A percentile compares a stretch with the other conserved stretches of the same genome.
phyloP scores from a whole-genome alignment of 2,888 invertebrate species.

The Litoditis marina region DNA sequence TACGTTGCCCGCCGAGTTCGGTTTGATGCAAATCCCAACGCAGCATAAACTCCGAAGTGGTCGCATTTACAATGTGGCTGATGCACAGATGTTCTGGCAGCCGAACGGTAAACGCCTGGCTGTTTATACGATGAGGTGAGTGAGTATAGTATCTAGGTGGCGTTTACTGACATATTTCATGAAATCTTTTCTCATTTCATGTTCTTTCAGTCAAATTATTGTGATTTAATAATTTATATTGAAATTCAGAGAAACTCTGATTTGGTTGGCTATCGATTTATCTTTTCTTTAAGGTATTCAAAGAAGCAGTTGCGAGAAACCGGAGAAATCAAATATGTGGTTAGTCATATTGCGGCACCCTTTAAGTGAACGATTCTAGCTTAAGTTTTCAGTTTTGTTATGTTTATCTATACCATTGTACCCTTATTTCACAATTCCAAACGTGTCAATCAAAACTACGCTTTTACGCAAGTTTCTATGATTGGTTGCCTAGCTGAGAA shows the following conservation, averaged over 20 bases:
- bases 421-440: too few relatives aligned
- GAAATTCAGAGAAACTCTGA: too few relatives aligned
- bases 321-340: conserved; percentile 84
- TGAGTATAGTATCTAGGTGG: too few relatives aligned
- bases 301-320: conserved; percentile 84
- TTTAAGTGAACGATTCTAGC: neutral
- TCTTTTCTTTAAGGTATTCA: conserved; percentile 4
- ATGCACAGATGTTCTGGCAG: conserved; percentile 98
- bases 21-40: conserved; percentile 52
- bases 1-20: conserved; percentile 55
- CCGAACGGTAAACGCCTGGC: conserved; percentile 84
- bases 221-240: neutral
- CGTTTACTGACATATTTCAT: neutral
- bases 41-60: conserved; percentile 64
- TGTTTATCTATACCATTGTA: too few relatives aligned
- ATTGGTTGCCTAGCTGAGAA: too few relatives aligned
- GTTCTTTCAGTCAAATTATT: too few relatives aligned
- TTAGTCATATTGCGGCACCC: conserved; percentile 62
- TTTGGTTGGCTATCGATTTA: neutral
- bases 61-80: conserved; percentile 84
- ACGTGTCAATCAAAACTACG: too few relatives aligned
- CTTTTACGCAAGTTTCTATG: too few relatives aligned
- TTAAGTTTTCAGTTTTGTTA: conserved; percentile 1
- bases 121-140: conserved; percentile 75
- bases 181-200: too few relatives aligned